Conservation (phyloP, 1,140 invertebrate species). For the Melitaea cinxia region DNA sequence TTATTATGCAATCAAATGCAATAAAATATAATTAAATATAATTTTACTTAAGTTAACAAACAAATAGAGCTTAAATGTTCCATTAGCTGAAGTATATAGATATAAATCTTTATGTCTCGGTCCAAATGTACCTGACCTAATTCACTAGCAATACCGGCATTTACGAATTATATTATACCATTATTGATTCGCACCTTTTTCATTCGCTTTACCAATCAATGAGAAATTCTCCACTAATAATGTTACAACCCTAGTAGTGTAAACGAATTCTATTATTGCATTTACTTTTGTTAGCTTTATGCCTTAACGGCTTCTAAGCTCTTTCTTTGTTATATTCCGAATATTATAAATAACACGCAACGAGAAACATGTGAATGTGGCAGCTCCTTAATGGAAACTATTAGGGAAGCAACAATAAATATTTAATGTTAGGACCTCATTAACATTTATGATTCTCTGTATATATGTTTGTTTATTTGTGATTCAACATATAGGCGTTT, state of each 20-base stretch:
- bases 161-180: conserved; percentile 15
- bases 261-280: conserved; percentile 21
- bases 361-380: conserved; percentile 13
- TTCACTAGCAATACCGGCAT: conserved; percentile 13
- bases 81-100: background rate
- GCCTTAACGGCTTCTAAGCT: conserved; percentile 11
- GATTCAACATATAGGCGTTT: background rate
- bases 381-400: conserved; percentile 20
- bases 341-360: conserved; percentile 19
- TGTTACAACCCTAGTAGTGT: conserved; percentile 13
- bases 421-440: conserved; percentile 4
- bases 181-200: conserved; percentile 18
- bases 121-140: conserved; percentile 5
- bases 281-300: conserved; percentile 23
- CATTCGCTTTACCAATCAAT: conserved; percentile 20
- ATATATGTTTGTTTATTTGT: background rate
- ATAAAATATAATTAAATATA: background rate
- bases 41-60: background rate
- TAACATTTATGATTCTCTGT: conserved; percentile 4
- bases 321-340: conserved; percentile 23
- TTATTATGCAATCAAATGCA: background rate
- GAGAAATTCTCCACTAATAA: conserved; percentile 31
- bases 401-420: conserved; percentile 10
- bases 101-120: conserved; percentile 2
- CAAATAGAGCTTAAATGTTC: background rate